A percentile compares a stretch with the other conserved stretches of the same genome.
These are phyloP conservation scores for Papilio aristodemus DNA, from an alignment of 1,140 invertebrate species.

Conservation along the genomic window DNA sequence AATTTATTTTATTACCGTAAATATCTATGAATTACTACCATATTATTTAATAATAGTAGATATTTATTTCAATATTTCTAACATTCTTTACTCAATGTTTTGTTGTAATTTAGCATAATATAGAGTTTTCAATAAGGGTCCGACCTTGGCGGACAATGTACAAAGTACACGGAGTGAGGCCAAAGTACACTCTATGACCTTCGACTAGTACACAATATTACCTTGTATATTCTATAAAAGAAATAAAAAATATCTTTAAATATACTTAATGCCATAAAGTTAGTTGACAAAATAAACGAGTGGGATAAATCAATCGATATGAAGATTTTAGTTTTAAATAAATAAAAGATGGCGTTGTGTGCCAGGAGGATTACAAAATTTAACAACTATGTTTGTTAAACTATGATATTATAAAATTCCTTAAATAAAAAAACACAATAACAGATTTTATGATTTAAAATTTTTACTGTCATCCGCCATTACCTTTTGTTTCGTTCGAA, in stretches of 20 bases:
- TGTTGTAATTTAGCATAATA: not conserved
- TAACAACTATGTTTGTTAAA: not conserved
- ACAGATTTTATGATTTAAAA: not conserved
- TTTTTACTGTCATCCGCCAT: slow-evolving; percentile 19
- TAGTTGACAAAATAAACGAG: no score
- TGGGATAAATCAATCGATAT: no score
- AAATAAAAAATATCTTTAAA: not conserved
- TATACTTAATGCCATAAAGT: not conserved
- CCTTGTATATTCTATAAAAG: slow-evolving; percentile 1
- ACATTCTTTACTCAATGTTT: not conserved
- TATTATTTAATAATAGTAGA: no score
- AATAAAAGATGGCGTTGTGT: no score
- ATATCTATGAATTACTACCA: no score
- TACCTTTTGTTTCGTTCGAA: slow-evolving; percentile 6
- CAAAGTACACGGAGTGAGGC: not conserved
- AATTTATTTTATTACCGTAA: no score
- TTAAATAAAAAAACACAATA: slow-evolving; percentile 18
- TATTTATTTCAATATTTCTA: not conserved
- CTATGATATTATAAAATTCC: not conserved
- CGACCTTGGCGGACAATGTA: not conserved
- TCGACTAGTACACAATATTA: not conserved
- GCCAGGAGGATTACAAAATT: not conserved
- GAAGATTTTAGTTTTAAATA: no score
- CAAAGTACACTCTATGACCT: not conserved
- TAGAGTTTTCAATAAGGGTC: not conserved